Evolutionary conservation across 2,888 invertebrate genomes (phyloP).

Genomic region (Platycheirus rosarum): DNA sequence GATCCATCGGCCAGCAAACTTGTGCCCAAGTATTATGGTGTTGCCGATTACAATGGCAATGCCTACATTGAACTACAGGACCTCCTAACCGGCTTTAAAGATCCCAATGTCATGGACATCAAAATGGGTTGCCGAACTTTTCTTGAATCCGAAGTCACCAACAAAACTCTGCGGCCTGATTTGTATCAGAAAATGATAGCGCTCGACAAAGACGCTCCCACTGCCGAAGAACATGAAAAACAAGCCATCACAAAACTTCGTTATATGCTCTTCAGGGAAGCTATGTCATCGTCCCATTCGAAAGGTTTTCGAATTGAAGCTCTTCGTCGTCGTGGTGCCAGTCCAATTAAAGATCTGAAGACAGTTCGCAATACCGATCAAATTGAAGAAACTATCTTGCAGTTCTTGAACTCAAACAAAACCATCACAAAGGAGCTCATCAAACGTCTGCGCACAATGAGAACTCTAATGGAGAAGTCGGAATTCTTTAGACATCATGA

Average conservation of each 20-base stretch:
- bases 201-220: conserved; percentile 94
- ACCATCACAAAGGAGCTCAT: conserved; percentile 87
- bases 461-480: conserved; percentile 91
- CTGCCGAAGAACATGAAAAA: conserved; percentile 89
- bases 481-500: conserved; percentile 94
- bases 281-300: conserved; percentile 94
- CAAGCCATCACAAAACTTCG: conserved; percentile 96
- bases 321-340: conserved; percentile 91
- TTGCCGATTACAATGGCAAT: conserved; percentile 88
- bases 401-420: conserved; percentile 88
- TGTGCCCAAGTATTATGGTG: conserved; percentile 92
- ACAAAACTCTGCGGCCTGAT: conserved; percentile 91
- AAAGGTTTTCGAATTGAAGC: conserved; percentile 98
- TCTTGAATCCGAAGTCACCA: conserved; percentile 96
- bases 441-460: conserved; percentile 89
- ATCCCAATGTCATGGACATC: conserved; percentile 98
- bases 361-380: conserved; percentile 91
- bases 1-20: conserved; percentile 85
- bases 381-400: conserved; percentile 88
- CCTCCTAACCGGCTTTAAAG: conserved; percentile 93
- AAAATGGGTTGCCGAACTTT: conserved; percentile 99
- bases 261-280: conserved; percentile 98
- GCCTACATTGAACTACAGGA: conserved; percentile 98
- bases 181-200: conserved; percentile 98
- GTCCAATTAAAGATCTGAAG: conserved; percentile 94